Base-by-base conservation (phyloP, 2,888 invertebrate genomes). In the Nasonovia ribisnigri region DNA sequence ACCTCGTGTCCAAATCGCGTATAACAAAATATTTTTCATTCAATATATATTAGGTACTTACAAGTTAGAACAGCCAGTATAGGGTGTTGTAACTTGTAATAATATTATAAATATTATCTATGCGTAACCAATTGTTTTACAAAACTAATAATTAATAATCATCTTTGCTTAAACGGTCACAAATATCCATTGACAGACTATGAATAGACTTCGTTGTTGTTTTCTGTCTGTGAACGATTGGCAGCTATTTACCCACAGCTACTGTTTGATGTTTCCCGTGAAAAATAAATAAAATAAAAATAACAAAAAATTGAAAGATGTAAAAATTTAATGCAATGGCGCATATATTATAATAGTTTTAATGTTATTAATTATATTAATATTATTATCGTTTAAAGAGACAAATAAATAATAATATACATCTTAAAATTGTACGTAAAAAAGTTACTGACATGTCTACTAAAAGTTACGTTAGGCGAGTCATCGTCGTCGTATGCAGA, bases 381-480 rank as follows among this genome's bases (percentile, higher is more conserved):
- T 92, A 87, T 90, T 67, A 90, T 90, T 84, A 51, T 77, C 42
- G 51, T 88, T 92, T 90, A 84, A 93, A 90, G 90, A 90, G 93
- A 93, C 93, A 93, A 93, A 90, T 93, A 90, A 93, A 90, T 90
- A 93, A 84, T 93, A 93, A 93, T 93, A 93, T 93, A 93, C 84
- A 93, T 93, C 90, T 93, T 90, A 93, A 90, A 93, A 90, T 86
- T 51, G 86, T 90, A 90, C 20, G 86, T 93, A 93, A 93, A 93
- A 93, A 93, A 92, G 54, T 87, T 90, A 90, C 93, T 51, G 90
- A 67, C 93, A 93, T 90, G 60, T 90, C 93, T 90, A 93, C 60
- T 90, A 57, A 67, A 90, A 93, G 60, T 90, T 90, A 93, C 43
- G 20, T 90, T 43, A 86, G 90, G 60, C 42, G 43, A 48, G 77